phyloP scores from a whole-genome alignment of 1,140 invertebrate genomes.

The Xylocopa sonorina region DNA sequence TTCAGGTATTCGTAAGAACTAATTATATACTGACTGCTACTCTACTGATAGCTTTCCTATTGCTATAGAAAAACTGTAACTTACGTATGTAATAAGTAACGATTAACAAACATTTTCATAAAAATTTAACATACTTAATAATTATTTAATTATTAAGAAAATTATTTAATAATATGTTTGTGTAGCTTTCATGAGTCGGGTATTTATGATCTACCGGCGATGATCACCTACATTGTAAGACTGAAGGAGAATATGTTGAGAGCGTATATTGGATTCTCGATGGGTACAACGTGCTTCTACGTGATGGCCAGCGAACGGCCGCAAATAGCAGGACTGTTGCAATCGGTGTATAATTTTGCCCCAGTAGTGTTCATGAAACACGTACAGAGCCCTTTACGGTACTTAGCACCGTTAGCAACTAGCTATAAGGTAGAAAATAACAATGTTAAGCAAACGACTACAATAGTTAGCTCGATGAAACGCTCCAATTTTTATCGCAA shows the following conservation, averaged over 20 bases:
- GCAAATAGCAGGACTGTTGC: slow-evolving; percentile 79
- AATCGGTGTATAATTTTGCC: slow-evolving; percentile 86
- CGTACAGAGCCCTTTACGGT: slow-evolving; percentile 86
- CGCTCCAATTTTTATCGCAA: neutral
- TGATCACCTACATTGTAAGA: slow-evolving; percentile 80
- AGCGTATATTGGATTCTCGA: slow-evolving; percentile 85
- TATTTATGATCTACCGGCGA: slow-evolving; percentile 84
- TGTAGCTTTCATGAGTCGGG: slow-evolving; percentile 82
- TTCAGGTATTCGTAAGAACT: slow-evolving; percentile 50
- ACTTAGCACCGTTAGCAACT: slow-evolving; percentile 83
- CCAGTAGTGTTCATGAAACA: slow-evolving; percentile 89
- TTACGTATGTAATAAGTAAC: too few relatives aligned
- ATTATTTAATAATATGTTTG: slow-evolving; percentile 6
- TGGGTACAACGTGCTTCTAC: slow-evolving; percentile 85
- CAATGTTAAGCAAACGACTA: neutral
- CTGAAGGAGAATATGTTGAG: slow-evolving; percentile 55
- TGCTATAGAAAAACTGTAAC: too few relatives aligned
- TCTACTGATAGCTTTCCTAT: too few relatives aligned
- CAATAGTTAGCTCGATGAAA: neutral
- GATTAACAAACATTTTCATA: neutral
- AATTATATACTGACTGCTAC: too few relatives aligned
- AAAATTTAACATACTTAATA: neutral
- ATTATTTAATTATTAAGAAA: slow-evolving; percentile 3
- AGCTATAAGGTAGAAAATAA: slow-evolving; percentile 81
- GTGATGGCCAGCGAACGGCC: slow-evolving; percentile 84